Evolutionary conservation across 2,113 vertebrate species (phyloP).

Genomic region (Pelecanoides urinatrix): DNA sequence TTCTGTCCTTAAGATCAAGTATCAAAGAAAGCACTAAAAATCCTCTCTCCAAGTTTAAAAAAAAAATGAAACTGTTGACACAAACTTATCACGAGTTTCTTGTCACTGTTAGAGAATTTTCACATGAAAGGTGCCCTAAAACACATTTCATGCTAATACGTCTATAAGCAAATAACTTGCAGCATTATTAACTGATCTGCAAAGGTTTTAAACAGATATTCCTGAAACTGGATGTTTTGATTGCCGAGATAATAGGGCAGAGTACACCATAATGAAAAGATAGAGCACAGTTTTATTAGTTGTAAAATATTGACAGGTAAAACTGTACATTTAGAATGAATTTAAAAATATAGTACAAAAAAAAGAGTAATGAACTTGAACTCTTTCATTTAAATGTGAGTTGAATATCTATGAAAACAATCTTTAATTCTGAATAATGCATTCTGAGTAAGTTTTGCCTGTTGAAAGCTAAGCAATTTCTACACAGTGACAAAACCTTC

Average conservation of each 20-base stretch:
- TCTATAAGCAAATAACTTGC: neutral
- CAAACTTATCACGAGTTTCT: neutral
- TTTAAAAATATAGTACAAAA: neutral
- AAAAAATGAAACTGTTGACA: neutral
- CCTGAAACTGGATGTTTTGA: neutral
- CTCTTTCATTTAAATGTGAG: neutral
- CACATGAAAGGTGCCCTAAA: neutral
- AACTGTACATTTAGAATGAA: neutral
- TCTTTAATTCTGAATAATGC: neutral
- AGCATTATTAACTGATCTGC: neutral
- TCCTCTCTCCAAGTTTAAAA: neutral
- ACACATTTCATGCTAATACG: neutral
- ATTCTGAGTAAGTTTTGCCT: neutral
- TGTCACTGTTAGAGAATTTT: neutral
- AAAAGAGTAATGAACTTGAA: neutral
- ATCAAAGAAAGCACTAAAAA: neutral
- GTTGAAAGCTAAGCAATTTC: neutral
- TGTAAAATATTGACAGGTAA: neutral
- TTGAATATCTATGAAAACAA: neutral
- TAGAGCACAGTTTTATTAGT: neutral
- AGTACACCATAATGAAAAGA: neutral
- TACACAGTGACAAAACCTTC: neutral
- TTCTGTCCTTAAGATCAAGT: neutral
- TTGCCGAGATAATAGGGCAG: neutral
- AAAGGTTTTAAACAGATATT: neutral